Evolutionary conservation across 2,888 invertebrate genomes (phyloP), one percentile per base, ranked within the genome.

Genomic region (Muschampia staudingeri): DNA sequence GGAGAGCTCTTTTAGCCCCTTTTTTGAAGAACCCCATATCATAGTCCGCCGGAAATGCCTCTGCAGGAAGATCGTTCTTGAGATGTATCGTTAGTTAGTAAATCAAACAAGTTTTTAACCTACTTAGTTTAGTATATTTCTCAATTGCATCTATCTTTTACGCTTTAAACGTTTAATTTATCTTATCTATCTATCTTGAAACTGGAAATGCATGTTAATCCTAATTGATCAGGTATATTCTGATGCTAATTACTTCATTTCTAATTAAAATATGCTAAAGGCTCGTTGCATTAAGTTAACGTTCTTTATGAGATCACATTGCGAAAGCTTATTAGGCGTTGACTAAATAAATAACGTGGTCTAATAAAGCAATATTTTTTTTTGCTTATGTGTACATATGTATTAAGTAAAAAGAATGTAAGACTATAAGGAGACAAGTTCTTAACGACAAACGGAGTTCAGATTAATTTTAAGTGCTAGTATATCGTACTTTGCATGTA

Each of bases 191-290:
- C 12, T 12, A 61, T 61, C 61, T 61, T 61, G 2, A 30, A 61
- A 61, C 61, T 7, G 61, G 61, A 61, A 61, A 61, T 61, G 25
- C 8, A 61, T 61, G 61, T 61, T 30, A 25, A 30, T 61, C 61
- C 61, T 12, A 61, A 61, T 61, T 61, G 61, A 30, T 61, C 61
- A 56, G 8, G n/a, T 19, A 30, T 30, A 6, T 25, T 1, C 25
- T 25, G 12, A 61, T 61, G 61, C 61, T 61, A 25, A 61, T 61
- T 25, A 61, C 25, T 61, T 61, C 61, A 30, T 61, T 61, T 61
- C 7, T 61, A 61, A 61, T 12, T 61, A 61, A 61, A 61, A 61
- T 61, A 25, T 25, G 61, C 61, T 61, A 61, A 61, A 61, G 25
- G 3, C 25, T 61, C 61, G 12, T 25, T 11, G 56, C 56, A 61